Base-by-base conservation (phyloP, 2,888 invertebrate genomes). In the Andricus quercusramuli region DNA sequence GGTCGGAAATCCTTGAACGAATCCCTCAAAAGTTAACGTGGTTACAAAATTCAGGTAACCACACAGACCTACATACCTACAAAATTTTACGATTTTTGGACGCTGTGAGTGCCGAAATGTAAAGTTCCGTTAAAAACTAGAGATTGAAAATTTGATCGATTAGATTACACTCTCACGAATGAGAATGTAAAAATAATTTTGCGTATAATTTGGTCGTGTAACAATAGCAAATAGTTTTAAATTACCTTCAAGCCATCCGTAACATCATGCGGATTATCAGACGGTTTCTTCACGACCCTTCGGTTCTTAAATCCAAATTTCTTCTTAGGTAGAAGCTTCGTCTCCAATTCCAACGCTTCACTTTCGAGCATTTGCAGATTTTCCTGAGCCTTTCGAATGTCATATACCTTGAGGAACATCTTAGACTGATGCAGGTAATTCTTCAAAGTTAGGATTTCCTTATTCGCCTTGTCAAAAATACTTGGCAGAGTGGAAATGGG, bases 241-340 rank as follows among this genome's bases (percentile, higher is more conserved):
- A 56, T 74, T 56, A 74, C 74, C 74, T 74, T 74, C n/a, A 92
- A 83, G 59, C 94, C 94, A 47, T 93, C 93, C 82, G 94, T 94
- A 3, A 94, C 93, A 78, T 94, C 92, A 62, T 86, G 89, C 64
- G 91, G 89, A 83, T 90, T 91, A 83, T 93, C 92, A 3, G 87
- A 84, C 2, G 93, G 87, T 85, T 95, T 95, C 90, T 95, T 96
- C 89, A 95, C 96, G 3, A 90, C 88, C 4, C 88, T 84, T 62
- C 92, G 89, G 88, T 95, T 96, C 86, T 96, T 96, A 89, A 98
- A 98, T 1, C 97, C 96, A 93, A 98, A 98, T 90, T 97, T 97
- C 90, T 97, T 97, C 88, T 97, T 96, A 1, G 98, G 98, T 79
- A 97, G 92, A 85, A 97, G 94, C 80, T 94, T 94, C 32, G 96